Evolutionary conservation across 2,888 invertebrate species (phyloP).

Genomic region (Pachliopta kotzebuea): DNA sequence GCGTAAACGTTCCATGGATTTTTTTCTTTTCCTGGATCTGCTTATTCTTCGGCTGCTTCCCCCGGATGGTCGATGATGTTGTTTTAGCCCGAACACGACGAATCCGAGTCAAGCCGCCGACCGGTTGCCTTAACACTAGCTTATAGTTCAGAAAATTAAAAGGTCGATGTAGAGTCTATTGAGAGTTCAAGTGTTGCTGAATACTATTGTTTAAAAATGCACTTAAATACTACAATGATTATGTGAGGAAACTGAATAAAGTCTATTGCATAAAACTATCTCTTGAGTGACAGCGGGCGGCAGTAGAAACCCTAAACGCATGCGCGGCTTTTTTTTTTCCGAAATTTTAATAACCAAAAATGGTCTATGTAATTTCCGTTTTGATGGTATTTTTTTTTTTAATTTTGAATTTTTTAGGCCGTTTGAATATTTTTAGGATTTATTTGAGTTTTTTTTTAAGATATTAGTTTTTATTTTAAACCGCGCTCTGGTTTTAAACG

Average conservation of each 20-base stretch:
- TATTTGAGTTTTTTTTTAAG: slow-evolving; percentile 33
- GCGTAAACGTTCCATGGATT: slow-evolving; percentile 57
- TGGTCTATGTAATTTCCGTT: slow-evolving; percentile 61
- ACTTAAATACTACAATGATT: slow-evolving; percentile 76
- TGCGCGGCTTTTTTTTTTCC: slow-evolving; percentile 64
- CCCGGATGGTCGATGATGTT: slow-evolving; percentile 74
- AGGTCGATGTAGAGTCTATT: slow-evolving; percentile 60
- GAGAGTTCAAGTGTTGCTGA: slow-evolving; percentile 79
- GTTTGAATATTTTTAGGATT: slow-evolving; percentile 48
- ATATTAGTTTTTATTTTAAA: slow-evolving; percentile 41
- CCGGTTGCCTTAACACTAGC: slow-evolving; percentile 77
- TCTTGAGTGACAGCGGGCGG: slow-evolving; percentile 76
- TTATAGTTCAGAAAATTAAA: slow-evolving; percentile 72
- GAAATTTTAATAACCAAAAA: slow-evolving; percentile 58
- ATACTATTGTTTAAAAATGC: slow-evolving; percentile 63
- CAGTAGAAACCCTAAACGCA: slow-evolving; percentile 61
- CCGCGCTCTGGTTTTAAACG: slow-evolving; percentile 62
- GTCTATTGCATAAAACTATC: slow-evolving; percentile 78
- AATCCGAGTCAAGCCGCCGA: slow-evolving; percentile 70
- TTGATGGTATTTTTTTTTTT: slow-evolving; percentile 41
- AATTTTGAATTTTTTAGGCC: slow-evolving; percentile 46
- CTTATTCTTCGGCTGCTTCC: slow-evolving; percentile 57
- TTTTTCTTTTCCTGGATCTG: slow-evolving; percentile 53
- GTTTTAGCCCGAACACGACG: slow-evolving; percentile 66
- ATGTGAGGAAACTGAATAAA: slow-evolving; percentile 69